A percentile compares a stretch with the other conserved stretches of the same genome.
These are phyloP conservation scores for Schizopygopsis pylzovi DNA, from an alignment of 2,797 vertebrate genomes.

Conservation along the genomic window DNA sequence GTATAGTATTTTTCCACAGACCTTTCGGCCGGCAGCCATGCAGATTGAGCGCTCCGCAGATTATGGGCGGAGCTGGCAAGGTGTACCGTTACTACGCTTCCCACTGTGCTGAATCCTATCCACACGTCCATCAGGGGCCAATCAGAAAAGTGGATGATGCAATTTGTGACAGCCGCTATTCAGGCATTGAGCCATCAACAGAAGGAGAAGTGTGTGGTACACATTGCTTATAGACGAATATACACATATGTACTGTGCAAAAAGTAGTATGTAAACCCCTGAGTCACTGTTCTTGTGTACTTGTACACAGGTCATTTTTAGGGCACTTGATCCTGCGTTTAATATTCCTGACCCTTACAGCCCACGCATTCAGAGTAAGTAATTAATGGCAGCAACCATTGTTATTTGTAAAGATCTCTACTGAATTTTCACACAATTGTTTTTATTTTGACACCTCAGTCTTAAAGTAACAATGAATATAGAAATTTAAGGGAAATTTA, in stretches of 20 bases:
- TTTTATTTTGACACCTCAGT: not conserved
- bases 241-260: not conserved
- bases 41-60: constrained; percentile 95
- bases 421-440: not conserved
- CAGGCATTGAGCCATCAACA: constrained; percentile 92
- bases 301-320: constrained; percentile 74
- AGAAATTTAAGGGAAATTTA: not conserved
- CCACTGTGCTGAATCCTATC: constrained; percentile 87
- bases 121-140: constrained; percentile 81
- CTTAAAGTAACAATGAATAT: not conserved
- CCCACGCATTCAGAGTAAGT: constrained; percentile 77
- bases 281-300: constrained; percentile 22
- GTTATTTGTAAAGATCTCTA: not conserved
- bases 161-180: constrained; percentile 94
- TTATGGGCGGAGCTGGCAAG: constrained; percentile 90
- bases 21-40: constrained; percentile 96
- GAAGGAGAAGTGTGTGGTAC: constrained; percentile 88
- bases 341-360: constrained; percentile 79
- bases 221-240: constrained; percentile 9
- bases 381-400: not conserved
- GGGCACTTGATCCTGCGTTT: constrained; percentile 77
- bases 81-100: constrained; percentile 94
- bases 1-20: constrained; percentile 72
- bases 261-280: not conserved
- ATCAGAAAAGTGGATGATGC: constrained; percentile 92